phyloP scores from a whole-genome alignment of 2,888 invertebrate species.

The Venusia cambrica region DNA sequence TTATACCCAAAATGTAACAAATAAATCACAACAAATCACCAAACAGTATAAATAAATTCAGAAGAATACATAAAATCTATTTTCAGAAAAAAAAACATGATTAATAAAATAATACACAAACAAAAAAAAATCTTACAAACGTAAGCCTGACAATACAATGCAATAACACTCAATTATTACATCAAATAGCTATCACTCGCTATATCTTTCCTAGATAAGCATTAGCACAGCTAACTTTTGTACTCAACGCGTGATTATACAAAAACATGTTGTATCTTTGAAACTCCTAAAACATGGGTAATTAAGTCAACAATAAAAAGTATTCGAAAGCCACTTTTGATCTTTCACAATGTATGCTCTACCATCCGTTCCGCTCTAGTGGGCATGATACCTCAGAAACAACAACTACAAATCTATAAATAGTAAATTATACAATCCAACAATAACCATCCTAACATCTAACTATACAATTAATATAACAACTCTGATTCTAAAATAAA shows the following conservation, averaged over 20 bases:
- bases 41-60: slow-evolving; percentile 12
- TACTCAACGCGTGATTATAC: no score
- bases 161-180: slow-evolving; percentile 28
- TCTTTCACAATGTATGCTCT: slow-evolving; percentile 2
- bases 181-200: slow-evolving; percentile 26
- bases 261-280: no score
- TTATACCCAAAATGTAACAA: slow-evolving; percentile 21
- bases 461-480: slow-evolving; percentile 4
- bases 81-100: slow-evolving; percentile 29
- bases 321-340: no score
- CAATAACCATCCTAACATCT: slow-evolving; percentile 10
- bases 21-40: slow-evolving; percentile 29
- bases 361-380: slow-evolving; percentile 8
- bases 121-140: slow-evolving; percentile 35
- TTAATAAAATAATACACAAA: slow-evolving; percentile 25
- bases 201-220: slow-evolving; percentile 11
- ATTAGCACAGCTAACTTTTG: slow-evolving; percentile 31
- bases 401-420: slow-evolving; percentile 3
- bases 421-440: slow-evolving; percentile 6
- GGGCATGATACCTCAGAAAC: slow-evolving; percentile 7
- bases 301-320: no score
- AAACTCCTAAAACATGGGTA: no score
- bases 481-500: no score
- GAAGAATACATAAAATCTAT: slow-evolving; percentile 27
- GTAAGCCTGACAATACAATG: slow-evolving; percentile 45